A percentile compares a stretch with the other conserved stretches of the same genome.
These are phyloP conservation scores for Branchinecta lindahli DNA, from an alignment of 1,140 invertebrate genomes.

Conservation along the genomic window DNA sequence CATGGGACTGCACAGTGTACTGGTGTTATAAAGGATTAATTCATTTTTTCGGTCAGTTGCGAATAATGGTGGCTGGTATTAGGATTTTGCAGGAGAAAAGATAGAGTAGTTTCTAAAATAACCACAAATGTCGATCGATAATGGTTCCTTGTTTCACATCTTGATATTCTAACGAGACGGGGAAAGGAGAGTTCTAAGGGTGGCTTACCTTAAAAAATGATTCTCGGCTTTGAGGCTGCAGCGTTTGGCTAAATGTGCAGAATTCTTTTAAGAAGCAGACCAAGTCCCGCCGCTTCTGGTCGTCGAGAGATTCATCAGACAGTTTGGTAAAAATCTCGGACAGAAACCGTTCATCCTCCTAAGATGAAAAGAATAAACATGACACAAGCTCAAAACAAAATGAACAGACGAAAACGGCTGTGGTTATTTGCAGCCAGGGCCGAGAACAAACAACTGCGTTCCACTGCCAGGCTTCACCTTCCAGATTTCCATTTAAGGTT, in stretches of 20 bases:
- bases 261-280: conserved; percentile 97
- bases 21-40: no score
- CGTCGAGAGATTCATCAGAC: conserved; percentile 66
- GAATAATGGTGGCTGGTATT: no score
- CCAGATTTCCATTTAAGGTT: no score
- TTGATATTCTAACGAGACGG: not conserved
- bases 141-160: no score
- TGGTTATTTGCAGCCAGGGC: not conserved
- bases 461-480: no score
- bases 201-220: conserved; percentile 69
- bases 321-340: conserved; percentile 85
- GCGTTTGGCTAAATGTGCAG: conserved; percentile 95
- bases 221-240: conserved; percentile 92
- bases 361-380: conserved; percentile 25
- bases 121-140: no score
- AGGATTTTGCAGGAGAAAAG: no score
- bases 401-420: not conserved
- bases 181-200: not conserved
- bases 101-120: no score
- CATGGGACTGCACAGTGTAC: no score
- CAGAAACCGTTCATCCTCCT: conserved; percentile 93
- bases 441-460: not conserved
- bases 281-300: conserved; percentile 75
- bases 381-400: not conserved
- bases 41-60: no score